Conservation (phyloP, 2,113 vertebrate species). For the Eubucco bourcierii region DNA sequence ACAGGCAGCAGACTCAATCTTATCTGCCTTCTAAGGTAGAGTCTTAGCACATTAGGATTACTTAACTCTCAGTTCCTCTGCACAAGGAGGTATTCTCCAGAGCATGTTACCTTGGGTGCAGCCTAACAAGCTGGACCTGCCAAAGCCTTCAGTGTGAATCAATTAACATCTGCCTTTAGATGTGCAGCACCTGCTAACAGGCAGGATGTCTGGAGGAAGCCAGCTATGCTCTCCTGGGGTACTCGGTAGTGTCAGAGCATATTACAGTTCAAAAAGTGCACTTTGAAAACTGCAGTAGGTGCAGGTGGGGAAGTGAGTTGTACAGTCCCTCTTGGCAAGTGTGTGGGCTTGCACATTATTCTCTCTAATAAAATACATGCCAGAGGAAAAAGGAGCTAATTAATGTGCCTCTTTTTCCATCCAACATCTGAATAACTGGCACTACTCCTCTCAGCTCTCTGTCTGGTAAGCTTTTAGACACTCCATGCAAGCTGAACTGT, state of each 20-base stretch:
- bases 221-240: neutral
- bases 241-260: neutral
- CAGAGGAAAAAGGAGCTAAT: neutral
- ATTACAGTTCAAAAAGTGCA: conserved; percentile 11
- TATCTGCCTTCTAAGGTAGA: neutral
- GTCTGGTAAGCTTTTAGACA: neutral
- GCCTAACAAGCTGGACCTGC: conserved; percentile 16
- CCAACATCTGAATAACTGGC: neutral
- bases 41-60: neutral
- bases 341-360: neutral
- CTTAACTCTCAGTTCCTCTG: neutral
- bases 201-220: neutral
- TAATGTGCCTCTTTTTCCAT: neutral
- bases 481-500: neutral
- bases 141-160: neutral
- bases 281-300: neutral
- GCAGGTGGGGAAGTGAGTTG: neutral
- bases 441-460: neutral
- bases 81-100: neutral
- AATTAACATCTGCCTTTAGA: conserved; percentile 55
- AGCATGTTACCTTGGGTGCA: neutral
- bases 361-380: neutral
- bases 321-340: neutral
- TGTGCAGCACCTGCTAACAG: conserved; percentile 42
- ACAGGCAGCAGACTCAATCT: neutral